phyloP scores from a whole-genome alignment of 2,113 vertebrate genomes.

The Trinectes maculatus region DNA sequence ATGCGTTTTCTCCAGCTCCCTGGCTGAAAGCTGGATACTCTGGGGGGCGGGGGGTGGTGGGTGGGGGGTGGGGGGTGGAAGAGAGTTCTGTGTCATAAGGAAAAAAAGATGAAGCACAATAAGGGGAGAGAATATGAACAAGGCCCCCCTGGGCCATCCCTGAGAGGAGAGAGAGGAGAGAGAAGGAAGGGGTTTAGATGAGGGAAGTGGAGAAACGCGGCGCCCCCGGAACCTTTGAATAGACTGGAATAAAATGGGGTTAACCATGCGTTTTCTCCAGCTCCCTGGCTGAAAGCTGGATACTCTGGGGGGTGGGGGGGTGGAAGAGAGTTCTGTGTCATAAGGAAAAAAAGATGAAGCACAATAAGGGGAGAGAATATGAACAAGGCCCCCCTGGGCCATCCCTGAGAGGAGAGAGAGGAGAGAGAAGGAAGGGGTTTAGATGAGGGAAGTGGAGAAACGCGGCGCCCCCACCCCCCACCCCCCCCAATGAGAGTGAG shows the following conservation, averaged over 20 bases:
- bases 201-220: slow-evolving; percentile 62
- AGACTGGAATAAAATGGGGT: slow-evolving; percentile 79
- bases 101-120: slow-evolving; percentile 76
- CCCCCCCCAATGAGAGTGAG: slow-evolving; percentile 49
- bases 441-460: slow-evolving; percentile 70
- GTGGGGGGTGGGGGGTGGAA: slow-evolving; percentile 33
- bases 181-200: slow-evolving; percentile 69
- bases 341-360: slow-evolving; percentile 74
- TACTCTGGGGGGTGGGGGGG: slow-evolving; percentile 55
- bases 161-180: slow-evolving; percentile 46
- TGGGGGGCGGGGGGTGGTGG: slow-evolving; percentile 39
- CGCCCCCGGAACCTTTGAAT: slow-evolving; percentile 68
- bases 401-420: slow-evolving; percentile 55
- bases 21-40: slow-evolving; percentile 69
- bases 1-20: slow-evolving; percentile 72
- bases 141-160: slow-evolving; percentile 69
- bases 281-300: slow-evolving; percentile 67
- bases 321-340: slow-evolving; percentile 66
- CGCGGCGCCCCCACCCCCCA: slow-evolving; percentile 37
- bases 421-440: slow-evolving; percentile 58
- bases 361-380: slow-evolving; percentile 77
- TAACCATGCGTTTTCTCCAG: slow-evolving; percentile 77
- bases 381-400: slow-evolving; percentile 74
- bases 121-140: slow-evolving; percentile 77
- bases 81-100: slow-evolving; percentile 73